Base-by-base conservation (phyloP, 2,113 vertebrate species). In the Laterallus jamaicensis region DNA sequence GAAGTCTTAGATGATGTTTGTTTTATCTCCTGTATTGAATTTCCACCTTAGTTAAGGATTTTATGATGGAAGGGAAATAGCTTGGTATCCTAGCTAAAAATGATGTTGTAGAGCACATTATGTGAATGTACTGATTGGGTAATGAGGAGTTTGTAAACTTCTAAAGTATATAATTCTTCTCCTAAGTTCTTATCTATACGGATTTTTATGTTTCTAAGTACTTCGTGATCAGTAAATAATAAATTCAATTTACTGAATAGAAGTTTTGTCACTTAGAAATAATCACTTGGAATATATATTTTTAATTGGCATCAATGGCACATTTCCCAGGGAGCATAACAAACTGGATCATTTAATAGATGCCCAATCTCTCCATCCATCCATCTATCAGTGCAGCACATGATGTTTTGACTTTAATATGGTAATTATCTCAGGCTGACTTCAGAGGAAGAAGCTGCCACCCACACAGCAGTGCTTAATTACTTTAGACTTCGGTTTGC, bases 371-470 rank as follows among this genome's bases (percentile, higher is more conserved):
- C 97, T 98, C 97, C 97, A 98, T 98, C 98, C 97, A 98, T 98
- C 98, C 97, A 98, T 98, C 98, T 98, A 98, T 98, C 98, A 98
- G 96, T 59, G 40, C 95, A 94, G 98, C 97, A 98, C 98, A 98
- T 97, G 98, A 98, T 98, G 97, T 98, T 98, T 98, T 98, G 98
- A 98, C 98, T 98, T 98, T 98, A 98, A 98, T 98, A 98, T 98
- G 98, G 97, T 98, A 98, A 99, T 98, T 98, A 98, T 98, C 98
- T 98, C 98, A 97, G 97, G 94, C 98, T 98, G 98, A 98, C 98
- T 98, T 98, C 97, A 97, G 98, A 98, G 98, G 96, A 98, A 98
- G 98, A 98, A 98, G 97, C 98, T 98, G 97, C 97, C 98, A 98
- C 98, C 98, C 98, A 98, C 98, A 98, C 98, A 98, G 97, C 98